These are phyloP conservation scores for Agonopterix heracliana DNA, from an alignment of 2,888 invertebrate species.

Conservation along the genomic window DNA sequence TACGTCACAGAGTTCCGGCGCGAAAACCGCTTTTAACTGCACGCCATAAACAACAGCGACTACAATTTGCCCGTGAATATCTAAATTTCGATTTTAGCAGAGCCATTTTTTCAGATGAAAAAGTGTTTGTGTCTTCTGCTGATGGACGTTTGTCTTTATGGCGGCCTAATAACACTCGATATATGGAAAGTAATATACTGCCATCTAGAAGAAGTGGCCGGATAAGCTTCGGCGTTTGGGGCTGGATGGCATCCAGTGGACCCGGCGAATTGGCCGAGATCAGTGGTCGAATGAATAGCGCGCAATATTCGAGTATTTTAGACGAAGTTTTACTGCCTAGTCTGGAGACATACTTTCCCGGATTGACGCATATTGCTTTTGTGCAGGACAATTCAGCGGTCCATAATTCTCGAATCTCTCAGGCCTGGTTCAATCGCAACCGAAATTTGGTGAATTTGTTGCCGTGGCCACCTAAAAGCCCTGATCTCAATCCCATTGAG, in stretches of 20 bases:
- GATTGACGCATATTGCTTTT: not conserved
- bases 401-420: not conserved
- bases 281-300: constrained; percentile 11
- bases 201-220: constrained; percentile 15
- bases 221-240: constrained; percentile 20
- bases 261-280: constrained; percentile 20
- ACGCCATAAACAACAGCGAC: not conserved
- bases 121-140: constrained; percentile 7
- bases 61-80: not conserved
- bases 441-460: constrained; percentile 1
- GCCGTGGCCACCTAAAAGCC: constrained; percentile 4
- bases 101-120: constrained; percentile 13
- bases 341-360: constrained; percentile 1
- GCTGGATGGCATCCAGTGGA: constrained; percentile 21
- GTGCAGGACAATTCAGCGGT: not conserved
- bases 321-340: not conserved
- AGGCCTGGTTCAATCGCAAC: constrained; percentile 3
- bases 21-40: not conserved
- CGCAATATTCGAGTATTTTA: constrained; percentile 7
- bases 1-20: not conserved
- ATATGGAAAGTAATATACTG: constrained; percentile 7
- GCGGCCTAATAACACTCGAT: constrained; percentile 5
- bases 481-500: constrained; percentile 1
- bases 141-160: constrained; percentile 6
- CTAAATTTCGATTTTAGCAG: not conserved